These are phyloP conservation scores for Beaufortia kweichowensis DNA, from an alignment of 2,113 vertebrate species.

Conservation along the genomic window DNA sequence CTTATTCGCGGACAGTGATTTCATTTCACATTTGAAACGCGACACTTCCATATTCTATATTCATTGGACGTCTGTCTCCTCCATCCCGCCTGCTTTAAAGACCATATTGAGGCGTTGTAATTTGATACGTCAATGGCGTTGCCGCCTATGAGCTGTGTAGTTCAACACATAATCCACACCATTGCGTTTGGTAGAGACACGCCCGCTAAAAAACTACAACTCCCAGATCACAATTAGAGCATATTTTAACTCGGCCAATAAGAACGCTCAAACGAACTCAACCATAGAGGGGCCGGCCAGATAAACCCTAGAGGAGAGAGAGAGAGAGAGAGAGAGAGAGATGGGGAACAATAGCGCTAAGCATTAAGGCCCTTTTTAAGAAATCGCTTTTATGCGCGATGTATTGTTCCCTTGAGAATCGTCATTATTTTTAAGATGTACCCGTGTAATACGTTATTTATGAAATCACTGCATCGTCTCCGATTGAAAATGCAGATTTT, in stretches of 20 bases:
- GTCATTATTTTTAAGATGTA: background rate
- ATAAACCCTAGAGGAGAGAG: conserved; percentile 40
- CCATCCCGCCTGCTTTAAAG: conserved; percentile 46
- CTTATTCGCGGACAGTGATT: conserved; percentile 35
- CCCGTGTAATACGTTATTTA: background rate
- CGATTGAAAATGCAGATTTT: background rate
- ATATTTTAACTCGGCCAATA: conserved; percentile 56
- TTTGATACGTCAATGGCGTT: conserved; percentile 52
- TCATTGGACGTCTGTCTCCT: conserved; percentile 53
- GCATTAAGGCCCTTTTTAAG: conserved; percentile 16
- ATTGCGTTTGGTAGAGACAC: conserved; percentile 42
- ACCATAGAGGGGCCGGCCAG: conserved; percentile 55
- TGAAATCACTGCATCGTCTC: background rate
- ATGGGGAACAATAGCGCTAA: conserved; percentile 52
- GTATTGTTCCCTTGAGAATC: background rate
- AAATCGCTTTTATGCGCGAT: conserved; percentile 1
- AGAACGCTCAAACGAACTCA: conserved; percentile 42
- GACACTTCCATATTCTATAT: conserved; percentile 40
- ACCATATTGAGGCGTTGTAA: conserved; percentile 55
- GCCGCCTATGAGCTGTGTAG: conserved; percentile 52
- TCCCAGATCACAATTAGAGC: conserved; percentile 52
- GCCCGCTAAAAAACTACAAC: conserved; percentile 62
- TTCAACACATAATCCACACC: conserved; percentile 48
- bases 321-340: conserved; percentile 30
- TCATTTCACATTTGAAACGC: conserved; percentile 54